These are phyloP conservation scores for Muntiacus reevesi DNA, from an alignment of 2,113 vertebrate genomes.

Conservation along the genomic window DNA sequence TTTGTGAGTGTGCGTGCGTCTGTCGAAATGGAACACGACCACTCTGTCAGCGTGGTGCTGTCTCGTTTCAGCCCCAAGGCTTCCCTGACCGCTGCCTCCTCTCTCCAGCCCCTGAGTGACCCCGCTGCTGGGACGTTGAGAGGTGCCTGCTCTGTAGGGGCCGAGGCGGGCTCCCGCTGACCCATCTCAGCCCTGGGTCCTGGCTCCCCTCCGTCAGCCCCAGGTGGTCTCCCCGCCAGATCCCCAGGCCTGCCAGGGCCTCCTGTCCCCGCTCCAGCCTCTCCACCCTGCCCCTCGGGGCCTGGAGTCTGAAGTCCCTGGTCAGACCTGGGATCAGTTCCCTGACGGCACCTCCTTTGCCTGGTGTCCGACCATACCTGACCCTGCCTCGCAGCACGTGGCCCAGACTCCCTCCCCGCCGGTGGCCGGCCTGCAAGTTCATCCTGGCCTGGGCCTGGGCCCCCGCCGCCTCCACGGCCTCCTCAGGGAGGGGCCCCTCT, in stretches of 20 bases:
- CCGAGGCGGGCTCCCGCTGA: background rate
- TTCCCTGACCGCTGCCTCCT: background rate
- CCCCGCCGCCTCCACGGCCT: background rate
- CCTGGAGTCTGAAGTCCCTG: background rate
- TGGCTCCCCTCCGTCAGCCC: background rate
- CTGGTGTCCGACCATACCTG: background rate
- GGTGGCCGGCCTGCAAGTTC: background rate
- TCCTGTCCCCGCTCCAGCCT: background rate
- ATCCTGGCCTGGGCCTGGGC: background rate
- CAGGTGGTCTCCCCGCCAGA: background rate
- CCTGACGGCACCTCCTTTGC: background rate
- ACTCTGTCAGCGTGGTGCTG: background rate
- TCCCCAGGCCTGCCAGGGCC: background rate
- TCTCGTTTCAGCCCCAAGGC: background rate
- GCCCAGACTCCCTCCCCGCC: background rate
- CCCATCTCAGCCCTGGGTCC: background rate
- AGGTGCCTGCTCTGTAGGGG: background rate
- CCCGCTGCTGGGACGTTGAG: background rate
- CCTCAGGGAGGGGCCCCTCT: background rate
- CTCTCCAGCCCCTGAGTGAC: background rate
- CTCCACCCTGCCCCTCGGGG: background rate
- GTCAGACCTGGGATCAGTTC: background rate
- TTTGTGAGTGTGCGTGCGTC: background rate
- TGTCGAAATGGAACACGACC: background rate
- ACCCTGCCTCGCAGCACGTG: background rate